Evolutionary conservation across 2,797 vertebrate genomes (phyloP), one percentile per base, ranked within the genome.

Genomic region (Fratercula arctica): DNA sequence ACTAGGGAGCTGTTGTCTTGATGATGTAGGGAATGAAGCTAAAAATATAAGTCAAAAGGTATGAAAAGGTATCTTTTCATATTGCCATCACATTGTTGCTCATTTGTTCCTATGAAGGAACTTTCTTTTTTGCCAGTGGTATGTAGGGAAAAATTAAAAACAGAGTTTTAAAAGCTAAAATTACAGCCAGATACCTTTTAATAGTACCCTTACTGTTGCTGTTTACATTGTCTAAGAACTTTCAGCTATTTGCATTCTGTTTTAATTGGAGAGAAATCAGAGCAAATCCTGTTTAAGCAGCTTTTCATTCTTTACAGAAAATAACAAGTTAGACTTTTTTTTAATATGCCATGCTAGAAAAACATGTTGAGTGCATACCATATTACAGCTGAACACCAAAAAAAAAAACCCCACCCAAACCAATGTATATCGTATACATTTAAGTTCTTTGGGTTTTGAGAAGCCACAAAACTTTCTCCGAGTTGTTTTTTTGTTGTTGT

Each of bases 221-320:
- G 94, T 94, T 95, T 94, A 95, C 53, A 90, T 82, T 93, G 64
- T 68, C 93, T 93, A 85, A 87, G 74, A 86, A 76, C 20, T 74
- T 85, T 87, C 77, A 76, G 48, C 74, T 90, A 79, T 95, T 95
- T 93, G 9, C 53, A 76, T 93, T 95, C 31, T 86, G 5, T 84
- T 93, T 89, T 94, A 96, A 94, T 87, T 94, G 77, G 50, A 88
- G 54, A 79, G 48, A 95, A 95, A 95, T 96, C 41, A 94, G 70
- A 89, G 14, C n/a, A 91, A 93, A 90, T 86, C 70, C 39, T 70
- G 5, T 84, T 79, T 63, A 74, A 91, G 61, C n/a, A 76, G 57
- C 48, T 95, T 96, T 91, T 91, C 77, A 67, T 33, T 45, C 43
- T 93, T 23, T 26, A 59, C 41, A 92, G 63, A 96, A 86, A 95